Conservation (phyloP, 2,113 vertebrate genomes). For the Carettochelys insculpta region DNA sequence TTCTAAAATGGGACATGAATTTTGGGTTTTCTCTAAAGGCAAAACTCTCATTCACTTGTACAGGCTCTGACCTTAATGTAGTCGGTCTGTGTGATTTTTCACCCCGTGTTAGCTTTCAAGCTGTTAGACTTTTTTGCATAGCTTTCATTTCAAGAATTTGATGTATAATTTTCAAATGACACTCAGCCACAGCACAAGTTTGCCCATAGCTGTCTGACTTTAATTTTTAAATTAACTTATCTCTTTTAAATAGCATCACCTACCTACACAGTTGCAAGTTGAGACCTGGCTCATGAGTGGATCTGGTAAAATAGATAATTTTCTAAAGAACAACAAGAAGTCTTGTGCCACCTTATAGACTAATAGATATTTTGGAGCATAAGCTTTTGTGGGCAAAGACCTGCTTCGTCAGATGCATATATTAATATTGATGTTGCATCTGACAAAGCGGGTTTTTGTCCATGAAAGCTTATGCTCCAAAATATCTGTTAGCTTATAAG, state of each 20-base stretch:
- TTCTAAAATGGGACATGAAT: not conserved
- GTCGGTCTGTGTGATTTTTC: not conserved
- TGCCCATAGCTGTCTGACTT: not conserved
- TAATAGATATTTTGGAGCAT: too few species aligned
- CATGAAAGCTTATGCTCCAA: too few species aligned
- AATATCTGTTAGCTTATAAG: too few species aligned
- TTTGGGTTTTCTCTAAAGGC: not conserved
- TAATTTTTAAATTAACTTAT: not conserved
- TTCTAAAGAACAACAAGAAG: not conserved
- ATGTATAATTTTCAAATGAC: constrained; percentile 22
- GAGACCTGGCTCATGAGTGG: not conserved
- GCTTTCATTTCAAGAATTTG: constrained; percentile 3
- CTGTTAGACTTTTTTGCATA: constrained; percentile 10
- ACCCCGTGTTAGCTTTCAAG: not conserved
- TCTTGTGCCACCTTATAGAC: too few species aligned
- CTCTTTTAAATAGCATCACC: not conserved
- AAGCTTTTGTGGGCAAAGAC: too few species aligned
- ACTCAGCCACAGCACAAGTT: constrained; percentile 16
- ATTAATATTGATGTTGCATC: too few species aligned
- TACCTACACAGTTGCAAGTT: not conserved
- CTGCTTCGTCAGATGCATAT: too few species aligned
- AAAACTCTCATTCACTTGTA: not conserved
- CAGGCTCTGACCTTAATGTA: not conserved
- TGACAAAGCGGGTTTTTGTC: too few species aligned
- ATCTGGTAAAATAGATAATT: not conserved